Conservation (phyloP, 2,888 invertebrate species). For the Clanis bilineata region DNA sequence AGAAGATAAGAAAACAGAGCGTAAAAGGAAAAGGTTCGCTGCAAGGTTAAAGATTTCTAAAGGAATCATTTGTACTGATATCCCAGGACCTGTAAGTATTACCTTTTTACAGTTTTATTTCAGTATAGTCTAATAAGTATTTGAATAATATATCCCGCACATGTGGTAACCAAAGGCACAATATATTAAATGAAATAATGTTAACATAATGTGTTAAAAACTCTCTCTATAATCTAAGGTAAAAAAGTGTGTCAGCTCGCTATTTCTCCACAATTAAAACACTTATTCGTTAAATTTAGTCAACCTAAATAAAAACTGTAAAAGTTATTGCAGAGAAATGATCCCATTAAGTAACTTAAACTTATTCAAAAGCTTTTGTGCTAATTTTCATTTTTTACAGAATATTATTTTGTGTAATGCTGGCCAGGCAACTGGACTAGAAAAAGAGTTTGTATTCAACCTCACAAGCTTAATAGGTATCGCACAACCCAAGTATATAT, state of each 20-base stretch:
- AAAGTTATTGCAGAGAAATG: no score
- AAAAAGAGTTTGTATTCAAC: slow-evolving; percentile 83
- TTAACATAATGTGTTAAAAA: no score
- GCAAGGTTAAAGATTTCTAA: slow-evolving; percentile 61
- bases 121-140: background rate
- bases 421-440: slow-evolving; percentile 91
- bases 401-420: slow-evolving; percentile 91
- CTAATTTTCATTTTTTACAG: slow-evolving; percentile 75
- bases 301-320: no score
- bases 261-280: no score
- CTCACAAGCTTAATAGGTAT: slow-evolving; percentile 82
- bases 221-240: background rate
- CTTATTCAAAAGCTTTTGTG: no score
- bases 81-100: slow-evolving; percentile 52
- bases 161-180: no score
- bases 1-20: slow-evolving; percentile 54
- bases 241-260: no score
- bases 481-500: slow-evolving; percentile 82
- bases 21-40: slow-evolving; percentile 64
- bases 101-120: slow-evolving; percentile 9
- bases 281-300: no score
- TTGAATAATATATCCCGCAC: background rate
- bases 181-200: background rate
- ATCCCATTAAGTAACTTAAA: no score
- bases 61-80: slow-evolving; percentile 53